These are phyloP conservation scores for Otolemur garnettii DNA, from an alignment of 2,113 vertebrate species.

Conservation along the genomic window DNA sequence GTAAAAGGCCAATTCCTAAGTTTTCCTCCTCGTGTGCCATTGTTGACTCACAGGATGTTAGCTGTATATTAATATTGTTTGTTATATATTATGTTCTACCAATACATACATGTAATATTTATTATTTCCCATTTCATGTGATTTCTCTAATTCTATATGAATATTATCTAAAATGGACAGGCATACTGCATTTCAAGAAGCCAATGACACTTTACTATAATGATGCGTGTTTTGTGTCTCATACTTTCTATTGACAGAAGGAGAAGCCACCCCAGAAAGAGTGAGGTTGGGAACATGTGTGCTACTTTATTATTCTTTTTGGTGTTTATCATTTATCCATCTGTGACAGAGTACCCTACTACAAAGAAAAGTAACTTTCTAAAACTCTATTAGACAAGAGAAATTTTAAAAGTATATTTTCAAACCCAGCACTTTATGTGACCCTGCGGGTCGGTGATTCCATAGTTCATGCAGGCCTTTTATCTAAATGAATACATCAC, in stretches of 20 bases:
- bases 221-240: slow-evolving; percentile 25
- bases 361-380: slow-evolving; percentile 58
- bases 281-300: neutral
- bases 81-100: too few relatives aligned
- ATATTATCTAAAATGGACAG: neutral
- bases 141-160: neutral
- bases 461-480: slow-evolving; percentile 45
- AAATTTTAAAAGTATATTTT: neutral
- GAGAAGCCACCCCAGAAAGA: slow-evolving; percentile 40
- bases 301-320: neutral
- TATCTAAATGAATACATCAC: slow-evolving; percentile 34
- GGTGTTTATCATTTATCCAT: slow-evolving; percentile 52
- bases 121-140: too few relatives aligned
- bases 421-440: neutral
- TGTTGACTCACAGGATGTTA: neutral
- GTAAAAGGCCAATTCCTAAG: neutral
- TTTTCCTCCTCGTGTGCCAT: neutral
- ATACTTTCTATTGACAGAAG: slow-evolving; percentile 62
- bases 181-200: slow-evolving; percentile 36
- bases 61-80: too few relatives aligned
- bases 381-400: slow-evolving; percentile 34
- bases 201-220: neutral
- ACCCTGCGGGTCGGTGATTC: neutral
- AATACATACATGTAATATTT: too few relatives aligned
- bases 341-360: slow-evolving; percentile 53